These are phyloP conservation scores for Blomia tropicalis DNA, from an alignment of 2,888 invertebrate genomes.

Conservation along the genomic window DNA sequence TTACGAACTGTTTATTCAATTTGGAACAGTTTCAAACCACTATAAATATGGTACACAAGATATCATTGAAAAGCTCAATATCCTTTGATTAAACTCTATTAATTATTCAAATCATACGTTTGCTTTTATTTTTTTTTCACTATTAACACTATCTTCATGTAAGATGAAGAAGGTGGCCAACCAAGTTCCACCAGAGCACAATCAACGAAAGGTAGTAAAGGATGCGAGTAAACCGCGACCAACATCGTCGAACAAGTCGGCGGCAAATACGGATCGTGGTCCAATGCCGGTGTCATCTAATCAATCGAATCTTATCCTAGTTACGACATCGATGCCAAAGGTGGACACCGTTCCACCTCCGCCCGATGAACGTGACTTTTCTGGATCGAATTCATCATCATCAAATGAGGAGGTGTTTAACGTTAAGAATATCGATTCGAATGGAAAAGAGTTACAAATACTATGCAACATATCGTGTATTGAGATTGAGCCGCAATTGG, in stretches of 20 bases:
- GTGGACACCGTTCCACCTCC: slow-evolving; percentile 10
- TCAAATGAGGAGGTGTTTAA: neutral
- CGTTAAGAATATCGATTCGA: neutral
- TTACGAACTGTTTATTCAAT: too few species aligned
- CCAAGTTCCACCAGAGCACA: too few species aligned
- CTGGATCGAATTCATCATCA: neutral
- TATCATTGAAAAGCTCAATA: too few species aligned
- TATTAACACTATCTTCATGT: too few species aligned
- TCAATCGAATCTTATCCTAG: neutral
- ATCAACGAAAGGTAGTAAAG: neutral
- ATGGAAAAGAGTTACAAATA: neutral
- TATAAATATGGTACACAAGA: too few species aligned
- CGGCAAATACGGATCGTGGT: neutral
- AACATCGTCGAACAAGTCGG: too few species aligned
- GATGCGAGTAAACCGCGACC: neutral
- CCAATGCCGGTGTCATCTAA: neutral
- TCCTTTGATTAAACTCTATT: too few species aligned
- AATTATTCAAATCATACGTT: too few species aligned
- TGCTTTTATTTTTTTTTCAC: too few species aligned
- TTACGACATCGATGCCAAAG: neutral
- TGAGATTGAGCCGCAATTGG: neutral
- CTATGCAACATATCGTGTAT: neutral
- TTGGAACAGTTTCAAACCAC: too few species aligned
- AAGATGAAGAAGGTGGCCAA: too few species aligned
- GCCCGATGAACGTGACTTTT: neutral